Base-by-base conservation (phyloP, 2,888 invertebrate species). In the Gymnoscelis rufifasciata region DNA sequence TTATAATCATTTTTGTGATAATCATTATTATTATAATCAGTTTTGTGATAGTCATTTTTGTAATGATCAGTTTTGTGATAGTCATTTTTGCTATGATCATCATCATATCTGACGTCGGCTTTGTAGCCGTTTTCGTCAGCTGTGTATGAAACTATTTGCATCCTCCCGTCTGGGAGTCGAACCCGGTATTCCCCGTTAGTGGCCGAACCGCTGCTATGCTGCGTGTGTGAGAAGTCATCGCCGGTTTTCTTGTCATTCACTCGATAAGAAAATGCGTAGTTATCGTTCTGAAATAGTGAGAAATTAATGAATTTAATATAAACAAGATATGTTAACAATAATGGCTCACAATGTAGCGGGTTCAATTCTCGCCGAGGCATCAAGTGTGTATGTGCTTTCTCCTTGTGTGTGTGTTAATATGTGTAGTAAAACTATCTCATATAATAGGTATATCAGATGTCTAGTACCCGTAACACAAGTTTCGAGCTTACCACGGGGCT, bases 141-240 rank as follows among this genome's bases (percentile, higher is more conserved):
- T 3, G 89, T 91, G 66, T 92, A 92, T 5, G 91, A 91, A 0
- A 92, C 92, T 7, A 91, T 90, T 66, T 92, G 92, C 64, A 90
- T 80, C 41, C 92, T 77, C 0, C 92, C 92, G 59, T 92, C 92
- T 0, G 93, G 93, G 36, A 93, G 81, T 73, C 90, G 90, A 55
- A 93, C 92, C 43, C 92, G 76, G 75, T 93, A 93, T 67, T 92
- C 91, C 1, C 93, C 93, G 48, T 90, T 91, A 5, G 92, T 92
- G 0, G 90, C 90, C 11, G 90, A 88, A 2, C 92, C 90, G 54
- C 87, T 89, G 65, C 91, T 90, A 6, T 89, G 87, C 65, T 93
- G 92, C 1, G 87, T 83, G 60, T 93, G 92, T 0, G 92, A 92
- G 74, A 92, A 93, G 62, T 93, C 92, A 47, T 92, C 92, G 0